Percentiles rank a stretch among this genome's conserved stretches.
These are phyloP conservation scores for Anas bernieri DNA, from an alignment of 2,797 vertebrate species.

Conservation along the genomic window DNA sequence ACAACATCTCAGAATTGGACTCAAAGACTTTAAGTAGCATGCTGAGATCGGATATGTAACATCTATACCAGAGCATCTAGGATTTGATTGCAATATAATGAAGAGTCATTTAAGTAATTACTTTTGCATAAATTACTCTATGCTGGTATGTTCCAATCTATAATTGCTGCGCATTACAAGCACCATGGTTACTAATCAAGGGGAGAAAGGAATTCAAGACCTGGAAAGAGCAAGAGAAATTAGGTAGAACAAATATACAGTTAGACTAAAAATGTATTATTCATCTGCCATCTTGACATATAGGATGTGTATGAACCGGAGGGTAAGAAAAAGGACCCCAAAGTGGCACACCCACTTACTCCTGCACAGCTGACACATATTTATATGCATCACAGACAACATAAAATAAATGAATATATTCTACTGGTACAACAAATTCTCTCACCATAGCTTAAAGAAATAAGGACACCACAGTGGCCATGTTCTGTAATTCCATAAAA, in stretches of 20 bases:
- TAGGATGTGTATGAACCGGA: neutral
- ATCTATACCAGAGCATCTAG: constrained; percentile 65
- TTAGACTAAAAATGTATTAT: constrained; percentile 2
- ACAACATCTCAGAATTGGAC: constrained; percentile 33
- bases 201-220: constrained; percentile 43
- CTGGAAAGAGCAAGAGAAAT: constrained; percentile 48
- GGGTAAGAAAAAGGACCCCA: neutral
- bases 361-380: neutral
- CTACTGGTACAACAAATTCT: neutral
- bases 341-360: neutral
- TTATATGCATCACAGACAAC: neutral
- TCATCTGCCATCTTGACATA: neutral
- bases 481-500: neutral
- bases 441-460: neutral
- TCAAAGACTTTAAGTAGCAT: constrained; percentile 48
- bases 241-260: constrained; percentile 24
- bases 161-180: constrained; percentile 71
- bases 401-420: neutral
- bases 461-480: neutral
- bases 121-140: constrained; percentile 75
- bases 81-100: constrained; percentile 76
- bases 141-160: constrained; percentile 63
- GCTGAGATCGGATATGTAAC: constrained; percentile 49
- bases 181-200: constrained; percentile 74
- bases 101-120: constrained; percentile 78